Percentiles rank a stretch among this genome's conserved stretches.
Conservation (phyloP, 1,140 invertebrate species). For the Drosophila sp. region DNA sequence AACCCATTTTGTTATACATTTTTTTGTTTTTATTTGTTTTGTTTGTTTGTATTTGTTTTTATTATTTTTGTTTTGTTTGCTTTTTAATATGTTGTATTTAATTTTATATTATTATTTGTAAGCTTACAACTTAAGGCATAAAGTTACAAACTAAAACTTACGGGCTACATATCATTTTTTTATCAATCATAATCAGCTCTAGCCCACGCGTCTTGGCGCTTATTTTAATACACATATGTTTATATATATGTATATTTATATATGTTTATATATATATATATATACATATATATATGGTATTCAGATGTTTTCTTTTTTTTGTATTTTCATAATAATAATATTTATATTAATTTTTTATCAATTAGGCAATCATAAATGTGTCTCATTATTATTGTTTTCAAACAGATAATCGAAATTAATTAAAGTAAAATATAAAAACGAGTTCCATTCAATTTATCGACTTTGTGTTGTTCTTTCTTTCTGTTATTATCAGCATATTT, state of each 20-base stretch:
- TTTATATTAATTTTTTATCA: conserved; percentile 58
- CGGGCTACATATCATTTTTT: conserved; percentile 65
- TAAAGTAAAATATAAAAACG: conserved; percentile 27
- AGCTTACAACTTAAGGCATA: conserved; percentile 84
- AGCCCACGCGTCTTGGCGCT: conserved; percentile 43
- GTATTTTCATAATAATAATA: conserved; percentile 46
- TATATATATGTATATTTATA: conserved; percentile 23
- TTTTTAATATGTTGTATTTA: conserved; percentile 83
- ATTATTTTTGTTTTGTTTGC: conserved; percentile 67
- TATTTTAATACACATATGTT: conserved; percentile 29
- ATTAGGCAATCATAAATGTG: conserved; percentile 38
- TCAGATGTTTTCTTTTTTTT: conserved; percentile 47
- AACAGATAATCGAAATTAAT: conserved; percentile 51
- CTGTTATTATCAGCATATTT: conserved; percentile 24
- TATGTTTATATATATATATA: conserved; percentile 20
- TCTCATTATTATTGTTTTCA: conserved; percentile 24
- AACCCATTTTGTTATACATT: conserved; percentile 67
- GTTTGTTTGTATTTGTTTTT: conserved; percentile 68
- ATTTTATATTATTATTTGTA: conserved; percentile 78
- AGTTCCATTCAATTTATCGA: conserved; percentile 22
- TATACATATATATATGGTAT: conserved; percentile 29
- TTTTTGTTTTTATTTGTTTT: conserved; percentile 67
- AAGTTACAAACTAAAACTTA: conserved; percentile 83
- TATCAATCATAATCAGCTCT: conserved; percentile 64
- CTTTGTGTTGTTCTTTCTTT: conserved; percentile 10